Evolutionary conservation across 2,888 invertebrate genomes (phyloP), one percentile per base, ranked within the genome.

Genomic region (Stenchaetothrips biformis): DNA sequence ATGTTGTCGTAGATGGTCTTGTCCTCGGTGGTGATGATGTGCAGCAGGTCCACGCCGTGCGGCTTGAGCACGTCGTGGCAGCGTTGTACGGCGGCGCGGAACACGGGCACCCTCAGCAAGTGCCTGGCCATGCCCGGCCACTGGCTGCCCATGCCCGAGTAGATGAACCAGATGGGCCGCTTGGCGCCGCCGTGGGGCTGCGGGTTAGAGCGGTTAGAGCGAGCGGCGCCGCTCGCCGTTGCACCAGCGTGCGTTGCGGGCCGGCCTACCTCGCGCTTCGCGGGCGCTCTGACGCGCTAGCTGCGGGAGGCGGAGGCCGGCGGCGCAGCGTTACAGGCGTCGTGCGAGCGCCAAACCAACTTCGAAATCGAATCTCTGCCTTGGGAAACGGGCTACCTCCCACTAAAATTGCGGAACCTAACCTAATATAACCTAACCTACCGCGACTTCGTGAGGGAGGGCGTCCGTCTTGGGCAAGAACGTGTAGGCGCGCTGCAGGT

Each of bases 1-100:
- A 96, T 94, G 85, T 95, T 93, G 82, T 95, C 93, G 86, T 95
- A 95, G 16, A 92, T 92, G n/a, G 90, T 88, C 47, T 94, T 92
- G 77, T 92, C 92, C 78, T 93, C 93, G 80, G 92, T 92, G 77
- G 93, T 90, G 21, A 98, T 87, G 81, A 96, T 88, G 82, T 94
- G 90, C 86, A 93, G 88, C n/a, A 99, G 90, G 86, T 97, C 94
- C 25, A 98, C 85, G 67, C 93, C 93, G 86, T 93, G 92, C 49
- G 93, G 92, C 83, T 91, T 90, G 67, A 99, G 88, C 18, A 92
- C 91, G 78, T 92, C 92, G 78, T 90, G 89, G 62, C 90, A 90
- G 84, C 88, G 89, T 18, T 86, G 85, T 81, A 16, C 94, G 92
- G 83, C 93, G 93, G 82, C 86, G 16, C 89, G 89, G 86, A 93